A percentile compares a stretch with the other conserved stretches of the same genome.
phyloP scores from a whole-genome alignment of 2,888 invertebrate species.

The Steinernema hermaphroditum region DNA sequence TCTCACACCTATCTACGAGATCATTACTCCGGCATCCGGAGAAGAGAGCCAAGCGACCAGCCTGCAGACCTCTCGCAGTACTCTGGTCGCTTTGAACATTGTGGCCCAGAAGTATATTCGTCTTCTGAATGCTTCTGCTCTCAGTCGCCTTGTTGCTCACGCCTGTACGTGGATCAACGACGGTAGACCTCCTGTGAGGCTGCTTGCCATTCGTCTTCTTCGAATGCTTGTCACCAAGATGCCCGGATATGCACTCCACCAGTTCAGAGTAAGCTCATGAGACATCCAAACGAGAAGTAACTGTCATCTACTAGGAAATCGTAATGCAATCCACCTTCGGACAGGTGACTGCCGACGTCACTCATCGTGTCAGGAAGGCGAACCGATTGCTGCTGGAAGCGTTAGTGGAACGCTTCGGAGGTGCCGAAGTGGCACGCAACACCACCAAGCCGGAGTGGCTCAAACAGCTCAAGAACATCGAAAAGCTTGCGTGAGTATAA shows the following conservation, averaged over 20 bases:
- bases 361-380: conserved; percentile 57
- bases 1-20: conserved; percentile 47
- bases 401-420: conserved; percentile 59
- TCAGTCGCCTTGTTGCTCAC: conserved; percentile 47
- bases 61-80: conserved; percentile 47
- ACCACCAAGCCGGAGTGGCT: conserved; percentile 46
- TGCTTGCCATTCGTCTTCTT: conserved; percentile 57
- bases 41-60: conserved; percentile 37
- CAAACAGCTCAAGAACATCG: conserved; percentile 59
- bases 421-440: conserved; percentile 49
- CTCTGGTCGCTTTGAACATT: conserved; percentile 60
- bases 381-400: conserved; percentile 59
- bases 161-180: conserved; percentile 51
- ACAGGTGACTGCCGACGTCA: conserved; percentile 52
- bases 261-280: conserved; percentile 54
- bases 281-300: background rate
- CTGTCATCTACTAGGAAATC: conserved; percentile 44
- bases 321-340: conserved; percentile 56
- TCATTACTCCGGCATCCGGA: conserved; percentile 40
- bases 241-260: conserved; percentile 56
- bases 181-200: conserved; percentile 52
- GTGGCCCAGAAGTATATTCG: conserved; percentile 58
- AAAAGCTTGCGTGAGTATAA: conserved; percentile 45
- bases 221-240: conserved; percentile 58
- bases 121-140: conserved; percentile 38